These are phyloP conservation scores for Augochlora pura DNA, from an alignment of 1,140 invertebrate species.

Conservation along the genomic window DNA sequence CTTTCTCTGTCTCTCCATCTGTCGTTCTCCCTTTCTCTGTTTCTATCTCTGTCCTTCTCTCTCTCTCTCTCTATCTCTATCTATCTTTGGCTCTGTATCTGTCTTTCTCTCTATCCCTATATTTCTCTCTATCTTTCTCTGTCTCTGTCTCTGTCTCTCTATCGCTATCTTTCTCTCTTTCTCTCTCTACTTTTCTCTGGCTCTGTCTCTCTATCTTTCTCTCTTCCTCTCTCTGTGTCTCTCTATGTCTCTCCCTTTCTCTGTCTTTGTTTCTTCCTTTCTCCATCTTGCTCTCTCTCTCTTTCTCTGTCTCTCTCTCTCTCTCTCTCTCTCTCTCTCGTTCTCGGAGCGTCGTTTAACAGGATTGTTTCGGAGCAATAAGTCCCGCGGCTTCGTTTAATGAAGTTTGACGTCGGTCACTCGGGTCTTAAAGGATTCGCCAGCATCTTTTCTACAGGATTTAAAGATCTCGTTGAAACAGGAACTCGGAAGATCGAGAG, in stretches of 20 bases:
- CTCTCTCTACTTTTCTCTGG: too few species aligned
- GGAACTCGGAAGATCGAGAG: background rate
- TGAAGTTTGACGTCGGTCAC: background rate
- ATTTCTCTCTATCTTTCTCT: too few species aligned
- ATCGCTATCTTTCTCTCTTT: background rate
- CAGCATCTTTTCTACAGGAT: too few species aligned
- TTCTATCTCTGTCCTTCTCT: background rate
- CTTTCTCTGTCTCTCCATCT: background rate
- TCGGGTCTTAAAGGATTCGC: background rate
- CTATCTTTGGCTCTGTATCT: too few species aligned
- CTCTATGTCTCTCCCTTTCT: too few species aligned
- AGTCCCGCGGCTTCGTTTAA: background rate
- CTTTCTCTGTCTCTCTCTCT: too few species aligned
- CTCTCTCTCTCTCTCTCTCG: background rate
- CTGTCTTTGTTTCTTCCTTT: background rate
- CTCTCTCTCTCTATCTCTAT: too few species aligned
- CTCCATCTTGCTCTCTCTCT: too few species aligned
- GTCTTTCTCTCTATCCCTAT: too few species aligned
- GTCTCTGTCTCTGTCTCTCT: too few species aligned
- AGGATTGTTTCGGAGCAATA: constrained; percentile 20
- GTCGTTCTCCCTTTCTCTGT: too few species aligned
- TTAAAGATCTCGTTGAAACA: background rate
- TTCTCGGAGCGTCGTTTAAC: background rate
- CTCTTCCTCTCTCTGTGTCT: background rate
- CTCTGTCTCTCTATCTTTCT: too few species aligned